Conservation (phyloP, 1,140 invertebrate genomes). For the Trichonephila clavipes region DNA sequence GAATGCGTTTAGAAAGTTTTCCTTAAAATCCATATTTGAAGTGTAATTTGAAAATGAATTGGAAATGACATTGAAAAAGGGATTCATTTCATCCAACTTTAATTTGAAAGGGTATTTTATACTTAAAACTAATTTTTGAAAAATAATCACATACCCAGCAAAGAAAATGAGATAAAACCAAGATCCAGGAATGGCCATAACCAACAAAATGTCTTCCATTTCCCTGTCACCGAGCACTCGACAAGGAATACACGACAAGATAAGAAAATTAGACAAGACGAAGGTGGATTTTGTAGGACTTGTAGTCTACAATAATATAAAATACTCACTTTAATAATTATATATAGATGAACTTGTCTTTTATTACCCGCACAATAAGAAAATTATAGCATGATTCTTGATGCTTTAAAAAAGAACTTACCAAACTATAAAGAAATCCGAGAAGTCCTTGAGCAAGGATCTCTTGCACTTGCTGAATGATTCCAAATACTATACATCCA, state of each 20-base stretch:
- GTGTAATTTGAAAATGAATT: too few species aligned
- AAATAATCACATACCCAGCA: slow-evolving; percentile 89
- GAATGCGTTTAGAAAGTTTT: too few species aligned
- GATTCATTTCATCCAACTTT: too few species aligned
- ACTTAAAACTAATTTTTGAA: too few species aligned
- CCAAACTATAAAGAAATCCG: slow-evolving; percentile 95
- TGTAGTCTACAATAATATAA: slow-evolving; percentile 86
- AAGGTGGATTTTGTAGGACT: slow-evolving; percentile 97
- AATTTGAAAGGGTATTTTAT: too few species aligned
- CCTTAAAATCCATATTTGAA: too few species aligned
- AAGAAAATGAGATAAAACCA: slow-evolving; percentile 99
- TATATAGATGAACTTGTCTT: too few species aligned
- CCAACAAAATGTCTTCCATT: slow-evolving; percentile 94
- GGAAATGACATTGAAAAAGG: too few species aligned
- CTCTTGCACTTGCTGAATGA: slow-evolving; percentile 95
- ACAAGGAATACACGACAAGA: slow-evolving; percentile 94
- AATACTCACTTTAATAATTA: too few species aligned
- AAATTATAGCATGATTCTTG: too few species aligned
- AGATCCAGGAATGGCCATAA: slow-evolving; percentile 94
- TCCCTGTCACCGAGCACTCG: slow-evolving; percentile 87
- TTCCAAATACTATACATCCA: slow-evolving; percentile 92
- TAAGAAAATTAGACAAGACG: slow-evolving; percentile 94
- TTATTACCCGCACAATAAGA: too few species aligned
- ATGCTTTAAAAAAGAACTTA: slow-evolving; percentile 80
- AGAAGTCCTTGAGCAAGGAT: slow-evolving; percentile 94